phyloP scores from a whole-genome alignment of 1,140 invertebrate species.

The Heliconius hermathena region DNA sequence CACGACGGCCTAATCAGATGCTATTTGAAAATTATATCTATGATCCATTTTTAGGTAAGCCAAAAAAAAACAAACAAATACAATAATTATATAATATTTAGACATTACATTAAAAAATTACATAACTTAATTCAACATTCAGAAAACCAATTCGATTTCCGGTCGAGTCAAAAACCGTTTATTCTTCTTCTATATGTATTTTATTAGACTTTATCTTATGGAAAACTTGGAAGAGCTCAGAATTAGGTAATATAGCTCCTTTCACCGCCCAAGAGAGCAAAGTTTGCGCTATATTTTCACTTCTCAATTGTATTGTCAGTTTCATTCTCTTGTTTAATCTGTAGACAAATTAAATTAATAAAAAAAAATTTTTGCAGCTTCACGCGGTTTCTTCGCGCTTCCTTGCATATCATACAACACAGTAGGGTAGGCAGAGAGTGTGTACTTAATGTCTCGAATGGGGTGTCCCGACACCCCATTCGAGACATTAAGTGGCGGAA shows the following conservation, averaged over 20 bases:
- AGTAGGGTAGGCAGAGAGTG: too few species aligned
- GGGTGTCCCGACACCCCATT: too few species aligned
- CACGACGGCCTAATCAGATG: too few species aligned
- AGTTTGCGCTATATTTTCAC: slow-evolving; percentile 56
- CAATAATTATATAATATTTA: not conserved
- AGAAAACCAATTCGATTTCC: not conserved
- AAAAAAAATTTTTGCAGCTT: slow-evolving; percentile 10
- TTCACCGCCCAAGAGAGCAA: slow-evolving; percentile 52
- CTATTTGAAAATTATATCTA: too few species aligned
- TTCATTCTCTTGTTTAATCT: slow-evolving; percentile 58
- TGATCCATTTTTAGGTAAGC: too few species aligned
- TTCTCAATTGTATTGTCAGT: slow-evolving; percentile 50
- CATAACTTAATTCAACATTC: not conserved
- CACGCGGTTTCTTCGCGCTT: too few species aligned
- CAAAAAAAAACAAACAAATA: not conserved
- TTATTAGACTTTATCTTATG: slow-evolving; percentile 62
- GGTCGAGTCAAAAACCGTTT: not conserved
- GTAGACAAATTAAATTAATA: slow-evolving; percentile 13
- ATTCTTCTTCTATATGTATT: slow-evolving; percentile 36
- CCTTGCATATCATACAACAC: too few species aligned
- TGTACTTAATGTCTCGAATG: too few species aligned
- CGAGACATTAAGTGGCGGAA: too few species aligned
- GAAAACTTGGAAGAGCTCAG: slow-evolving; percentile 59
- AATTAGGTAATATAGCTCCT: slow-evolving; percentile 53
- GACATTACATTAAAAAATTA: not conserved